These are phyloP conservation scores for Epinotia ramella DNA, from an alignment of 2,888 invertebrate genomes.

Conservation along the genomic window DNA sequence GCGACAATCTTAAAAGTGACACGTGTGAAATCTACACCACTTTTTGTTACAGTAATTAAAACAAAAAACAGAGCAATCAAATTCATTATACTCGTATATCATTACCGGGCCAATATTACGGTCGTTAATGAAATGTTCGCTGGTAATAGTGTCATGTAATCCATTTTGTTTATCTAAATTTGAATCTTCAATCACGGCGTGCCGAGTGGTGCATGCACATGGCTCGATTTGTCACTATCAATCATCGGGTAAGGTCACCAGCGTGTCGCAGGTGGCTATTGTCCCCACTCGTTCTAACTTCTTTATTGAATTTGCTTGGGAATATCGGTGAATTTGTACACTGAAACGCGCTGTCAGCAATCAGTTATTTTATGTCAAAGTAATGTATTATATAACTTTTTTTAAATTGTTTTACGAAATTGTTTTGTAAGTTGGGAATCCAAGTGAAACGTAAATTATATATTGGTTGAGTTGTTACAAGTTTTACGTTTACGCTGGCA, in stretches of 20 bases:
- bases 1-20: slow-evolving; percentile 30
- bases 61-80: slow-evolving; percentile 33
- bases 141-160: slow-evolving; percentile 55
- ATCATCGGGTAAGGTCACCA: slow-evolving; percentile 70
- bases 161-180: slow-evolving; percentile 70
- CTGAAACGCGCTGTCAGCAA: background rate
- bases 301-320: slow-evolving; percentile 37
- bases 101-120: slow-evolving; percentile 31
- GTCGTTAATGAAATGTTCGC: slow-evolving; percentile 38
- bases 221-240: slow-evolving; percentile 73
- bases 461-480: no score
- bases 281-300: slow-evolving; percentile 48
- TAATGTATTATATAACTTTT: background rate
- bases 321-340: slow-evolving; percentile 1
- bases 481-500: no score
- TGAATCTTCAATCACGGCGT: slow-evolving; percentile 62
- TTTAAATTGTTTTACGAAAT: background rate
- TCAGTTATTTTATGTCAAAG: background rate
- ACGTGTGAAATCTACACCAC: slow-evolving; percentile 26
- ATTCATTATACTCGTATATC: slow-evolving; percentile 19
- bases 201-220: slow-evolving; percentile 59
- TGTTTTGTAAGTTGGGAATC: no score
- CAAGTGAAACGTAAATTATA: no score
- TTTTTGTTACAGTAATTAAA: slow-evolving; percentile 20
- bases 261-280: slow-evolving; percentile 57